These are phyloP conservation scores for Hiodon tergisus DNA, from an alignment of 2,113 vertebrate species.

Conservation along the genomic window DNA sequence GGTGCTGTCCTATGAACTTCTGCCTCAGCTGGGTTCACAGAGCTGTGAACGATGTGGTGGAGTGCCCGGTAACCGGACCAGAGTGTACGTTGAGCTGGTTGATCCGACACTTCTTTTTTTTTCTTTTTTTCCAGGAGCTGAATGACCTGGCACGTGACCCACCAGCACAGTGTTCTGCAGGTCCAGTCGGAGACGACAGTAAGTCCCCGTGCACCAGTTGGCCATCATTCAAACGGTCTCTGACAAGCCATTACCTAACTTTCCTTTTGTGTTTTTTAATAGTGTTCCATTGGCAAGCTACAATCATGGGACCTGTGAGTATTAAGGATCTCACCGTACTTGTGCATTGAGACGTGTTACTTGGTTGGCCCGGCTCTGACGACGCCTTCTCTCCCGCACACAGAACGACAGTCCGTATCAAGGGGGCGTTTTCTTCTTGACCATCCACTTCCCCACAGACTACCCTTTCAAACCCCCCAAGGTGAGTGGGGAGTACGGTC, in stretches of 20 bases:
- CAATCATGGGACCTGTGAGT: slow-evolving; percentile 73
- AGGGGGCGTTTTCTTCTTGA: slow-evolving; percentile 73
- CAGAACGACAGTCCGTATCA: slow-evolving; percentile 71
- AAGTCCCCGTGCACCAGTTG: slow-evolving; percentile 32
- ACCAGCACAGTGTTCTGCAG: slow-evolving; percentile 68
- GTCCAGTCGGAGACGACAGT: slow-evolving; percentile 69
- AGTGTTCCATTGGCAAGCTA: slow-evolving; percentile 72
- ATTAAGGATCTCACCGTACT: neutral
- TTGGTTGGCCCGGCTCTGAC: neutral
- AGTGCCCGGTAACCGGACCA: too few species aligned
- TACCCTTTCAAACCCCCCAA: slow-evolving; percentile 76
- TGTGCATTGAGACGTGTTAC: neutral
- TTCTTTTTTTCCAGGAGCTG: slow-evolving; percentile 54
- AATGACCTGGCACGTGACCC: slow-evolving; percentile 68
- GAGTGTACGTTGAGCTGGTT: neutral
- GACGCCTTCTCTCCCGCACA: slow-evolving; percentile 2
- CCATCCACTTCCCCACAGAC: slow-evolving; percentile 73
- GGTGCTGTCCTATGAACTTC: too few species aligned
- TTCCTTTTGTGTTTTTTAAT: slow-evolving; percentile 27
- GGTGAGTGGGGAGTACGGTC: slow-evolving; percentile 37
- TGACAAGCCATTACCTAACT: neutral
- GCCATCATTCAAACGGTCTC: neutral
- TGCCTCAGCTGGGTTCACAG: too few species aligned
- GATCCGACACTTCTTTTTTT: neutral
- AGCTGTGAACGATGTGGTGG: too few species aligned